Percentiles rank a stretch among this genome's conserved stretches.
Evolutionary conservation across 2,797 vertebrate species (phyloP).

Genomic region (Sebastiscus tertius): DNA sequence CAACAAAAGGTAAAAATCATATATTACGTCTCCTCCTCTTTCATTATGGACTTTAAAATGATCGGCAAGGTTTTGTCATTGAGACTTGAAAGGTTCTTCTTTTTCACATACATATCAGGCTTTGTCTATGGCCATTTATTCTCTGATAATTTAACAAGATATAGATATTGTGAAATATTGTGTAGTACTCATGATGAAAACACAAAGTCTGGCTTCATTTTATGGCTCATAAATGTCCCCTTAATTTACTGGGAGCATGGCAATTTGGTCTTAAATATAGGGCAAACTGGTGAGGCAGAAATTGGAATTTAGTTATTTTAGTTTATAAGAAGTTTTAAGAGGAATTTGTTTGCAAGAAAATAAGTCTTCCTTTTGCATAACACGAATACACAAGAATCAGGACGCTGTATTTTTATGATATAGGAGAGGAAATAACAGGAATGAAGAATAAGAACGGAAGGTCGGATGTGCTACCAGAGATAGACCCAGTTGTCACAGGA

Average conservation of each 20-base stretch:
- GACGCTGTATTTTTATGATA: neutral
- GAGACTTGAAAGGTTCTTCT: too few relatives aligned
- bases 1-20: too few relatives aligned
- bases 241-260: too few relatives aligned
- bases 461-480: conserved; percentile 4
- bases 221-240: too few relatives aligned
- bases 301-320: neutral
- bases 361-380: neutral
- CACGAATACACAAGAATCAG: neutral
- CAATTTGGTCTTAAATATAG: too few relatives aligned
- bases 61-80: too few relatives aligned
- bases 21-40: too few relatives aligned
- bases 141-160: neutral
- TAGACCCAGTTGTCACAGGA: conserved; percentile 3
- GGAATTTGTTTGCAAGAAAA: too few relatives aligned
- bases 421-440: neutral
- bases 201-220: too few relatives aligned
- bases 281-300: too few relatives aligned
- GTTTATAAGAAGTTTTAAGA: neutral
- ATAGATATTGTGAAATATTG: neutral
- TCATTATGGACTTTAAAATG: too few relatives aligned
- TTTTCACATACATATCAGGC: neutral
- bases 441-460: neutral
- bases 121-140: neutral
- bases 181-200: too few relatives aligned